These are phyloP conservation scores for Meriones psammophilus DNA, from an alignment of 2,797 vertebrate species.

Conservation along the genomic window DNA sequence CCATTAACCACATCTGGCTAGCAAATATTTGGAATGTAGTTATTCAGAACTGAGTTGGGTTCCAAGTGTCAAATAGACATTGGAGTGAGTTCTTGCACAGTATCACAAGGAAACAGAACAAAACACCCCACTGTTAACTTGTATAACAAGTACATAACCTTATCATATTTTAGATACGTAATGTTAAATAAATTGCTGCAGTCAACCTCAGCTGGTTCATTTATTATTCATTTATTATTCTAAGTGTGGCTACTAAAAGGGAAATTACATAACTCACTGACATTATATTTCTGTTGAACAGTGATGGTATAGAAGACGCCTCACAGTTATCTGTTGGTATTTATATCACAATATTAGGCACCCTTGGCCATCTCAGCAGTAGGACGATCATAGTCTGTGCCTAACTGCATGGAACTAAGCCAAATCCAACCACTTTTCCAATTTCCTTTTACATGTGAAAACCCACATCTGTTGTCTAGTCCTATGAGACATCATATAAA, in stretches of 20 bases:
- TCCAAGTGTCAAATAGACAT: neutral
- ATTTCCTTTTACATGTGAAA: neutral
- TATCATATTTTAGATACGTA: slow-evolving; percentile 1
- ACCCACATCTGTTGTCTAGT: neutral
- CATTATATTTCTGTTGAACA: neutral
- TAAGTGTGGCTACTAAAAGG: slow-evolving; percentile 14
- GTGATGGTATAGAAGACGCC: neutral
- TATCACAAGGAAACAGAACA: neutral
- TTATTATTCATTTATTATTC: slow-evolving; percentile 47
- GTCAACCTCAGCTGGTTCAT: neutral
- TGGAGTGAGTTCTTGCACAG: neutral
- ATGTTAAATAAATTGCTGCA: slow-evolving; percentile 24
- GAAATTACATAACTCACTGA: neutral
- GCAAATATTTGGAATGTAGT: neutral
- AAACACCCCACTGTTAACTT: slow-evolving; percentile 33
- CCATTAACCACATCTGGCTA: neutral
- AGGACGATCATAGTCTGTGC: neutral
- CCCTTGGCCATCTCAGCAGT: neutral
- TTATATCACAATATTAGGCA: neutral
- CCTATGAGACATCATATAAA: neutral
- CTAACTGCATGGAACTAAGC: neutral
- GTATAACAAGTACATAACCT: neutral
- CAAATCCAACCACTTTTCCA: neutral
- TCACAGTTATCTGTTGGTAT: neutral
- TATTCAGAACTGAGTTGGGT: neutral